These are phyloP conservation scores for Leptoclinus maculatus DNA, from an alignment of 2,797 vertebrate species.

Conservation along the genomic window DNA sequence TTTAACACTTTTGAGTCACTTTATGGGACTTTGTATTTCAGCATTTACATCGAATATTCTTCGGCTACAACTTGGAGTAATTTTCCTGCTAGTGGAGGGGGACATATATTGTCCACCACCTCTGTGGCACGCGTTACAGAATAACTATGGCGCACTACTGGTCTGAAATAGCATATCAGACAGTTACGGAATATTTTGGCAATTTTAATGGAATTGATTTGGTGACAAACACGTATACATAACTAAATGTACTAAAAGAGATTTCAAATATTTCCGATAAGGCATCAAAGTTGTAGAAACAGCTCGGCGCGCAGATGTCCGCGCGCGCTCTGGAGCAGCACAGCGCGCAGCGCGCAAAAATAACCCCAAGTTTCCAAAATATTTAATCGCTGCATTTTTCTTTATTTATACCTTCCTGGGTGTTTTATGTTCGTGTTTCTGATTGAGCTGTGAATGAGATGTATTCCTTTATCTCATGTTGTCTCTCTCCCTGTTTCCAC, in stretches of 20 bases:
- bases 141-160: slow-evolving; percentile 10
- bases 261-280: not conserved
- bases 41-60: not conserved
- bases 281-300: not conserved
- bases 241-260: not conserved
- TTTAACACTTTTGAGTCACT: slow-evolving; percentile 26
- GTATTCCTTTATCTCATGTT: slow-evolving; percentile 12
- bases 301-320: slow-evolving; percentile 7
- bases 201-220: not conserved
- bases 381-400: not conserved
- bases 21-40: slow-evolving; percentile 17
- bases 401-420: not conserved
- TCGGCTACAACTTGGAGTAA: slow-evolving; percentile 15
- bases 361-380: not conserved
- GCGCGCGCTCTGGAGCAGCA: slow-evolving; percentile 58
- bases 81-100: not conserved
- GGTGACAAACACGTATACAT: not conserved
- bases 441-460: not conserved
- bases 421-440: not conserved
- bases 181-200: not conserved
- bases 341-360: slow-evolving; percentile 53
- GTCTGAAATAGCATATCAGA: not conserved
- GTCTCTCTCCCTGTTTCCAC: slow-evolving; percentile 51
- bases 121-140: slow-evolving; percentile 28
- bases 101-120: not conserved